phyloP scores from a whole-genome alignment of 2,797 vertebrate genomes.

The Enteromius afrohamiltoni region DNA sequence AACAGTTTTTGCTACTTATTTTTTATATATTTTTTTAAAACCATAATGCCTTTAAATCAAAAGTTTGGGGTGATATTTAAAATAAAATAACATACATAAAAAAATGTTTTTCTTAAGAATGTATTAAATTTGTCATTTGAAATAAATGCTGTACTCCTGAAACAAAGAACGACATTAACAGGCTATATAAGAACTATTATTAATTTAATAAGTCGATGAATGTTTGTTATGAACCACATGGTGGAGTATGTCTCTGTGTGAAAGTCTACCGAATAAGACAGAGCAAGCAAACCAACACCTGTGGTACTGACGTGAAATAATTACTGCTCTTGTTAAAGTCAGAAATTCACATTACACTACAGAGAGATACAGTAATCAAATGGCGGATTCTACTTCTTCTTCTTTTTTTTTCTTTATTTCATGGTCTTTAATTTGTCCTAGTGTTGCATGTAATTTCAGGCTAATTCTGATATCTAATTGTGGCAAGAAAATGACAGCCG shows the following conservation, averaged over 20 bases:
- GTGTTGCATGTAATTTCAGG: background rate
- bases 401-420: background rate
- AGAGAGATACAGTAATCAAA: background rate
- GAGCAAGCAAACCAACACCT: background rate
- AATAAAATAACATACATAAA: background rate
- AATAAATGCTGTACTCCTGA: background rate
- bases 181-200: background rate
- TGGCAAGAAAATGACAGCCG: background rate
- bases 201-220: background rate
- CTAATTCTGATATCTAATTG: background rate
- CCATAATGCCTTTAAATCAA: background rate
- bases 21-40: background rate
- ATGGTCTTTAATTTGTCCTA: background rate
- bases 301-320: background rate
- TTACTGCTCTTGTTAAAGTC: background rate
- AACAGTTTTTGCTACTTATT: background rate
- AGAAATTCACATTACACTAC: background rate
- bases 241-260: slow-evolving; percentile 3
- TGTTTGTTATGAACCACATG: background rate
- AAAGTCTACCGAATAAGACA: background rate
- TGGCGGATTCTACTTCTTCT: background rate
- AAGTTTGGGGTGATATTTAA: background rate
- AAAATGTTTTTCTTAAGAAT: background rate
- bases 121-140: background rate
- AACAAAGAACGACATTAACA: background rate